These are phyloP conservation scores for Temnothorax unifasciatus DNA, from an alignment of 2,888 invertebrate species.

Conservation along the genomic window DNA sequence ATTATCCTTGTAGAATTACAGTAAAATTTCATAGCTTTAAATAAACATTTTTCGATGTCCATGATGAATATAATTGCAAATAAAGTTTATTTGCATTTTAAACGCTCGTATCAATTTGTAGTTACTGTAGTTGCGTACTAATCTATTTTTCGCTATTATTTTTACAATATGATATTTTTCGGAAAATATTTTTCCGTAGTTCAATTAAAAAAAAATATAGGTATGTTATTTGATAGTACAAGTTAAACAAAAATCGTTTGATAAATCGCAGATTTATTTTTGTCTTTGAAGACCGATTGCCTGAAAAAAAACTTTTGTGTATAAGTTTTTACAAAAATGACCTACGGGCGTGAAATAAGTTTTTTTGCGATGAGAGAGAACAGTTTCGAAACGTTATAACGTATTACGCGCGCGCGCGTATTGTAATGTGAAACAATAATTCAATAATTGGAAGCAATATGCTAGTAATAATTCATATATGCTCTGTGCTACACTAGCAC, in stretches of 20 bases:
- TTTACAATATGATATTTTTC: neutral
- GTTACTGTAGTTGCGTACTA: neutral
- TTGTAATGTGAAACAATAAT: neutral
- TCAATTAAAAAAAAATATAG: neutral
- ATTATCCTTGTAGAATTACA: neutral
- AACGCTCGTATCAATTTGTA: neutral
- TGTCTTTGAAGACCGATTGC: neutral
- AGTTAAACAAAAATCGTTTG: neutral
- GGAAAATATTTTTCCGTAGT: neutral
- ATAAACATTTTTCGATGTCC: neutral
- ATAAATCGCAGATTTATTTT: neutral
- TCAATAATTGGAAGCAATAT: conserved; percentile 29
- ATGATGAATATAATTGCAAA: neutral
- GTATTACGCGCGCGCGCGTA: neutral
- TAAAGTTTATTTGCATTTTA: conserved; percentile 1
- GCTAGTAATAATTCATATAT: conserved; percentile 38
- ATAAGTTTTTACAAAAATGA: conserved; percentile 11
- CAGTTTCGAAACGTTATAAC: neutral
- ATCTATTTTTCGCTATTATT: neutral
- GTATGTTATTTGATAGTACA: neutral
- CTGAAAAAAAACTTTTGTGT: neutral
- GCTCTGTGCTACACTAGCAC: neutral
- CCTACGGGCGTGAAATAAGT: neutral
- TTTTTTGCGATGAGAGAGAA: neutral
- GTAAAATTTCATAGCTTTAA: neutral